Percentiles rank a stretch among this genome's conserved stretches.
Evolutionary conservation across 2,888 invertebrate species (phyloP).

Genomic region (Geophilus truncorum): DNA sequence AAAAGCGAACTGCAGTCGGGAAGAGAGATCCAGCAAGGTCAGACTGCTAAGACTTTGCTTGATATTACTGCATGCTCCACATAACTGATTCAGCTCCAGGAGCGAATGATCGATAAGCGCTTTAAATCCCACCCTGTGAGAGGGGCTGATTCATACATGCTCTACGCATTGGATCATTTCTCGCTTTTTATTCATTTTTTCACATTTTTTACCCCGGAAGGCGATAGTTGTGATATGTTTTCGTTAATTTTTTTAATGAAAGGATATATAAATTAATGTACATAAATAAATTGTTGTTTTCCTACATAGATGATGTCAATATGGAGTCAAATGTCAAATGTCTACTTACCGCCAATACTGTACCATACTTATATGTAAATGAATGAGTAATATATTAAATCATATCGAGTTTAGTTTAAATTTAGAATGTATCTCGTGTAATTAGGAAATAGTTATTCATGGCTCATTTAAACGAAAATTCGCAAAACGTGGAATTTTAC

Average conservation of each 20-base stretch:
- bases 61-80: constrained; percentile 30
- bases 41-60: constrained; percentile 3
- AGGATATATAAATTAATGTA: neutral
- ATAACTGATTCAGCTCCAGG: constrained; percentile 30
- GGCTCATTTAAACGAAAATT: no score
- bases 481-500: neutral
- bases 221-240: no score
- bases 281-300: neutral
- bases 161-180: neutral
- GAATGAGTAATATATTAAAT: no score
- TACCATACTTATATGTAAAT: neutral
- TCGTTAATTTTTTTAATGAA: no score
- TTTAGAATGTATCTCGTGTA: no score
- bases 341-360: neutral
- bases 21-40: constrained; percentile 5
- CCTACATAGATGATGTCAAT: no score
- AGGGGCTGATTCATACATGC: neutral
- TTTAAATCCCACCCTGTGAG: neutral
- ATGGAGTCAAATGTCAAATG: neutral
- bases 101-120: neutral
- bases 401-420: no score
- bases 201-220: no score
- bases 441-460: no score
- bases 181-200: neutral
- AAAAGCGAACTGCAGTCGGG: neutral